Evolutionary conservation across 1,140 invertebrate genomes (phyloP).

Genomic region (Bombus waltoni): DNA sequence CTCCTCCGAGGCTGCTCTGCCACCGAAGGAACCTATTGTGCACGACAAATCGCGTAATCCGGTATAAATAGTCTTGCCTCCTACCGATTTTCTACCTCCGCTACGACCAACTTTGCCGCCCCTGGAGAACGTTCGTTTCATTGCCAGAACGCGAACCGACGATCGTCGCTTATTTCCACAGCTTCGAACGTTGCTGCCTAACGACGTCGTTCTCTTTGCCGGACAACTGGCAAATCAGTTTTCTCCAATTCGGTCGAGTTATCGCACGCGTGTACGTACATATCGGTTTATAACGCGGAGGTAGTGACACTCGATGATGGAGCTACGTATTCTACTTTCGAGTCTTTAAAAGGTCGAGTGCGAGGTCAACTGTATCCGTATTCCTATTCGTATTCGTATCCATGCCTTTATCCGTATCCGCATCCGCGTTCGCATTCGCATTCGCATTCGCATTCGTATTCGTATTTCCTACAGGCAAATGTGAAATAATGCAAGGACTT

Average conservation of each 20-base stretch:
- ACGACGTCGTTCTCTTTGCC: no score
- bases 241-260: no score
- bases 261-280: no score
- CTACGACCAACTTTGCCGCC: neutral
- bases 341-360: neutral
- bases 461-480: conserved; percentile 2
- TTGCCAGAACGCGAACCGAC: no score
- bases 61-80: conserved; percentile 48
- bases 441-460: neutral
- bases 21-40: conserved; percentile 4
- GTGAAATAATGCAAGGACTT: conserved; percentile 4
- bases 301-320: no score
- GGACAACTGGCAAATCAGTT: no score
- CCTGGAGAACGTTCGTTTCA: neutral
- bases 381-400: neutral
- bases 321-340: neutral
- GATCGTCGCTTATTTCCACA: no score
- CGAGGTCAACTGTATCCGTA: neutral
- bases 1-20: neutral
- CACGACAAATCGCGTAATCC: conserved; percentile 34
- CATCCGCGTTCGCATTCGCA: neutral
- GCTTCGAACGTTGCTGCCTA: no score
- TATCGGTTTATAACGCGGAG: no score
- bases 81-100: conserved; percentile 5
- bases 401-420: no score